Evolutionary conservation across 2,888 invertebrate species (phyloP).

Genomic region (Oligia fasciuncula): DNA sequence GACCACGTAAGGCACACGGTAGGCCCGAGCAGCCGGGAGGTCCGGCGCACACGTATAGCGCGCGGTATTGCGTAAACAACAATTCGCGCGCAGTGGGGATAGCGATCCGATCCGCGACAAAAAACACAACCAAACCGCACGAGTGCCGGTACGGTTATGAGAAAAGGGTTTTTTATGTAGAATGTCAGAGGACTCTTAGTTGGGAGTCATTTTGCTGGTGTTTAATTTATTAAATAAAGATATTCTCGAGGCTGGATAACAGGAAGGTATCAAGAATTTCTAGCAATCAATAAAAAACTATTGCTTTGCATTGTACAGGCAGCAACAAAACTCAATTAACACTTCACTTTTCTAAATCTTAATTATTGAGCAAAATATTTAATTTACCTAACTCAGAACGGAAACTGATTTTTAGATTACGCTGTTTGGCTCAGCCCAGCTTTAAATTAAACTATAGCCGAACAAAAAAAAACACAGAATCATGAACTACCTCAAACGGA

Average conservation of each 20-base stretch:
- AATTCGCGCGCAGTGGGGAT: too few relatives aligned
- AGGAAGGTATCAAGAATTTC: background rate
- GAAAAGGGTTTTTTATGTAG: constrained; percentile 12
- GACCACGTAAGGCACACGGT: too few relatives aligned
- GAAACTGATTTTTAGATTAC: background rate
- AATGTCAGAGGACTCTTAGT: background rate
- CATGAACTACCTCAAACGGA: constrained; percentile 55
- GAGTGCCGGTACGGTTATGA: too few relatives aligned
- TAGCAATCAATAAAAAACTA: background rate
- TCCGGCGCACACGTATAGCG: too few relatives aligned
- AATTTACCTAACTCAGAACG: too few relatives aligned
- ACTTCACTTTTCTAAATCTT: background rate
- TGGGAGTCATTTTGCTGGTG: background rate
- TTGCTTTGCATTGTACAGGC: background rate
- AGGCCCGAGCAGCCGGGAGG: too few relatives aligned
- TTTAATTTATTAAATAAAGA: background rate
- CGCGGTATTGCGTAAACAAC: too few relatives aligned
- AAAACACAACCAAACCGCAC: too few relatives aligned
- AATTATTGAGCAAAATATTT: too few relatives aligned
- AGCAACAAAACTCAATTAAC: too few relatives aligned
- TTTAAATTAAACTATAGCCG: constrained; percentile 63
- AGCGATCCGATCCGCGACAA: too few relatives aligned
- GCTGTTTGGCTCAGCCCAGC: constrained; percentile 48
- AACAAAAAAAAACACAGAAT: constrained; percentile 58
- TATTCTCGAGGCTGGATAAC: background rate